Base-by-base conservation (phyloP, 1,140 invertebrate species). In the Tetramorium simillimum region DNA sequence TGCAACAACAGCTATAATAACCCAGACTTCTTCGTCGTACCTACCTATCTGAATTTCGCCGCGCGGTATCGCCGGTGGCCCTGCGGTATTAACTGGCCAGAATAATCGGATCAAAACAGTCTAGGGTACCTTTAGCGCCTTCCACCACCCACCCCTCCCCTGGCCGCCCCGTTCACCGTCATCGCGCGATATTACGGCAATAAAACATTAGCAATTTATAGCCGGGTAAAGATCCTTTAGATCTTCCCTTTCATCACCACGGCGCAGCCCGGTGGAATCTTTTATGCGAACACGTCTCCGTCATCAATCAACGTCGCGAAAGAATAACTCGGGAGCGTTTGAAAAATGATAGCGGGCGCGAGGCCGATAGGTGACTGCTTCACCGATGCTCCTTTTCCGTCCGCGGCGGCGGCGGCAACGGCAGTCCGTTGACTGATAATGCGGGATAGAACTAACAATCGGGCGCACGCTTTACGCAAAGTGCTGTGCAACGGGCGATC, bases 181-280 rank as follows among this genome's bases (percentile, higher is more conserved):
- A 24, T 28, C 40, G 73, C 16, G 5, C 67, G n/a, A 70, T 87
- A 88, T 89, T 76, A 72, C 46, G 63, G 85, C 85, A 73, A 89
- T 90, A 87, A 90, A 90, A 90, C 89, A 90, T 89, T 86, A 89
- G 85, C 88, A 90, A 90, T 86, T 90, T 89, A 89, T 77, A 86
- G 88, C 37, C 58, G 84, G 56, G 65, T 89, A 88, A 87, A 87
- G 72, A 87, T 67, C 80, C 77, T 89, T 89, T 77, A 82, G 78
- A 90, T 78, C 88, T 69, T 82, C 33, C 85, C 75, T 86, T 90
- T 90, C 89, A 86, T 90, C 88, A 85, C 85, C 49, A 69, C 53
- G 85, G 72, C 49, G 72, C 60, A 65, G 62, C 88, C 70, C 53
- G 85, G 49, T 76, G 51, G 56, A 90, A 87, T 86, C 89, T 87